Conservation (phyloP, 2,888 invertebrate genomes). For the Eulithis testata region DNA sequence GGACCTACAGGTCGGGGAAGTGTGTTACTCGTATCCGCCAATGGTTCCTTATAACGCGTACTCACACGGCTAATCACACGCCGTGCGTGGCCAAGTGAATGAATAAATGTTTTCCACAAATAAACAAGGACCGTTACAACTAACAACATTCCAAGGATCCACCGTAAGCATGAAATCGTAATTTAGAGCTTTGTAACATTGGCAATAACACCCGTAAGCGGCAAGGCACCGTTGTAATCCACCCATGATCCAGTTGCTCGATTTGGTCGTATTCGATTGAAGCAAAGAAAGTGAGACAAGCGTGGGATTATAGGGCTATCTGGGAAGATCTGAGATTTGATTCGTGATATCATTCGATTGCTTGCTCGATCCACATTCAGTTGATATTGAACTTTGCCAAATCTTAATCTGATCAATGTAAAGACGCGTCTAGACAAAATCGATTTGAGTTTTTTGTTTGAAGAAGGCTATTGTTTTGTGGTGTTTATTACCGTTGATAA, state of each 20-base stretch:
- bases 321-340: slow-evolving; percentile 52
- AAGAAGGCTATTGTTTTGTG: slow-evolving; percentile 21
- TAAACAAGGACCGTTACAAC: slow-evolving; percentile 46
- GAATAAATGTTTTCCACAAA: slow-evolving; percentile 38
- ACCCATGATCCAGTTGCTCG: slow-evolving; percentile 60
- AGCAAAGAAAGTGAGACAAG: slow-evolving; percentile 65
- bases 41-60: slow-evolving; percentile 50
- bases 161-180: slow-evolving; percentile 40
- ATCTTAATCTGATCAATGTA: slow-evolving; percentile 44
- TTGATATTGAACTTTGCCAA: slow-evolving; percentile 44
- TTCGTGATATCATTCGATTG: slow-evolving; percentile 46
- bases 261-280: slow-evolving; percentile 57
- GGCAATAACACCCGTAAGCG: slow-evolving; percentile 46
- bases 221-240: slow-evolving; percentile 62
- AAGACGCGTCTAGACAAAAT: slow-evolving; percentile 46
- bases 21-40: slow-evolving; percentile 65
- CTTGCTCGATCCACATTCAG: slow-evolving; percentile 44
- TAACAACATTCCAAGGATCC: slow-evolving; percentile 36
- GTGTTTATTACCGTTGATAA: slow-evolving; percentile 26
- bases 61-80: slow-evolving; percentile 30
- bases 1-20: slow-evolving; percentile 57
- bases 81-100: slow-evolving; percentile 34
- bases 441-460: slow-evolving; percentile 29
- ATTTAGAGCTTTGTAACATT: slow-evolving; percentile 39
- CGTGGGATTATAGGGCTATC: slow-evolving; percentile 69